phyloP scores from a whole-genome alignment of 2,888 invertebrate genomes.

The Napeogenes sylphis region DNA sequence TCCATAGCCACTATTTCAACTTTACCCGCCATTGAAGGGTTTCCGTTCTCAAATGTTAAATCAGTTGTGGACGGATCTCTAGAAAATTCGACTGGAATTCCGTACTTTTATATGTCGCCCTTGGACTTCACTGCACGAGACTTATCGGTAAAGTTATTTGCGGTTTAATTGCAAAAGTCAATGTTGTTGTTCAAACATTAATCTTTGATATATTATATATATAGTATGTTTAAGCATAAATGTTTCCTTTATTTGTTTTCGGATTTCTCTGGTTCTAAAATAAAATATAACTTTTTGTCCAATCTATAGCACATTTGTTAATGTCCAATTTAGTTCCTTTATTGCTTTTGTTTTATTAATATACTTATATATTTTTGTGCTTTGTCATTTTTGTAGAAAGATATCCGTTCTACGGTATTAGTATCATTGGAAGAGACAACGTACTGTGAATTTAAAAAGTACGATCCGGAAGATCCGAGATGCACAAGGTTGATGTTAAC shows the following conservation, averaged over 20 bases:
- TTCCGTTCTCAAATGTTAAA: conserved; percentile 83
- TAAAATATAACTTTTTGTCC: too few relatives aligned
- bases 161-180: background rate
- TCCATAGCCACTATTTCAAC: conserved; percentile 83
- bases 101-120: conserved; percentile 85
- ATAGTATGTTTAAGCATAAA: background rate
- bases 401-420: conserved; percentile 81
- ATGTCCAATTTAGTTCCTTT: background rate
- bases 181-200: too few relatives aligned
- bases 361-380: background rate
- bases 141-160: conserved; percentile 73
- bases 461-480: conserved; percentile 86
- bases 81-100: conserved; percentile 82
- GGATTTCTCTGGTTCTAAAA: background rate
- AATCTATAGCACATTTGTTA: background rate
- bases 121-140: conserved; percentile 83
- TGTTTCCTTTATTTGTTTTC: too few relatives aligned
- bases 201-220: background rate
- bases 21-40: conserved; percentile 76
- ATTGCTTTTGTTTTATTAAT: too few relatives aligned
- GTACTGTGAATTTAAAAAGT: conserved; percentile 79
- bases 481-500: conserved; percentile 85
- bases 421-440: conserved; percentile 82
- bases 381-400: conserved; percentile 65
- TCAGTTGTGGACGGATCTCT: conserved; percentile 84